A percentile compares a stretch with the other conserved stretches of the same genome.
Conservation (phyloP, 2,888 invertebrate species). For the Tipula helvola region DNA sequence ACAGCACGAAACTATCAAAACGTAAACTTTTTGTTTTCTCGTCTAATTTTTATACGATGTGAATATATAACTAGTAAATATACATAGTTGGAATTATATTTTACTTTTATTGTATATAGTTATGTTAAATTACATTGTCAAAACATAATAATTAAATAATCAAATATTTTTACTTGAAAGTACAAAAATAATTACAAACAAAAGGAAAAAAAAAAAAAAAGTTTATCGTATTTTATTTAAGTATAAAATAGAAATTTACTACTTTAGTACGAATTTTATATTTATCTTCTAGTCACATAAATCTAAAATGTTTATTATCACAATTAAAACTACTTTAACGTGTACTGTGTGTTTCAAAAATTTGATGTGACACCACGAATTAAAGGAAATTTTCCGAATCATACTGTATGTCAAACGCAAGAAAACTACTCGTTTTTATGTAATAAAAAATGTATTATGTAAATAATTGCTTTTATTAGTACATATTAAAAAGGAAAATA, state of each 20-base stretch:
- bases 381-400: not conserved
- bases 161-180: not conserved
- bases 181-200: not conserved
- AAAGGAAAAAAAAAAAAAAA: not conserved
- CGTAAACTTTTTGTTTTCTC: not conserved
- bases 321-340: not conserved
- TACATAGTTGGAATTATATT: not conserved
- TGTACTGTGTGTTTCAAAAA: not conserved
- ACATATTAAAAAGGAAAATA: not conserved
- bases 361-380: not conserved
- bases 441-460: not conserved
- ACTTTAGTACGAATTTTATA: not conserved
- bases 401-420: not conserved
- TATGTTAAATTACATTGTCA: not conserved
- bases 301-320: not conserved
- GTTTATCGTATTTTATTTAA: not conserved
- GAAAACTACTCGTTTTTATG: not conserved
- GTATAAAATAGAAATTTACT: not conserved
- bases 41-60: not conserved
- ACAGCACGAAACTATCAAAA: not conserved
- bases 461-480: not conserved
- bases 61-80: not conserved
- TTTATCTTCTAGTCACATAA: not conserved
- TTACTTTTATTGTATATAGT: not conserved
- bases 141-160: not conserved